phyloP scores from a whole-genome alignment of 1,140 invertebrate species.

The Brachionus rotundiformis region DNA sequence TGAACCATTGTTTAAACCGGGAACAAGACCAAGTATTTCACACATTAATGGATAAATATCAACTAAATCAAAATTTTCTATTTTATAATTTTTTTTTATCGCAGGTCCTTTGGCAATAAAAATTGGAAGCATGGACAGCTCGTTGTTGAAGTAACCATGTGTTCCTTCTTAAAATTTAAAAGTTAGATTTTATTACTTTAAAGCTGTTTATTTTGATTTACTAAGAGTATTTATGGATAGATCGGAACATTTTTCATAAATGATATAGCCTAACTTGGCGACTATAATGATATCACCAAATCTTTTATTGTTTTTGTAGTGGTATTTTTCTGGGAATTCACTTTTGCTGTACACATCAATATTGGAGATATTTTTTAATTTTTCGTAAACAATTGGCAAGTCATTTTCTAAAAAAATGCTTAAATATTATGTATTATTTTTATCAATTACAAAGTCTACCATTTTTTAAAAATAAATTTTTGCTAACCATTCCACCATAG shows the following conservation, averaged over 20 bases:
- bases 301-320: constrained; percentile 69
- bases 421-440: too few relatives aligned
- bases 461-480: constrained; percentile 51
- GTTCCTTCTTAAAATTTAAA: constrained; percentile 67
- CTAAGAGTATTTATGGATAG: constrained; percentile 65
- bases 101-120: constrained; percentile 73
- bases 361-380: constrained; percentile 62
- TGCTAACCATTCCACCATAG: constrained; percentile 53
- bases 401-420: too few relatives aligned
- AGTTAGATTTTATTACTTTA: background rate
- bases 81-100: constrained; percentile 66
- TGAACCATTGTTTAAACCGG: constrained; percentile 37
- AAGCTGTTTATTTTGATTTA: constrained; percentile 61
- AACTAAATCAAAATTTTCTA: constrained; percentile 69
- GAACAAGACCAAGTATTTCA: background rate
- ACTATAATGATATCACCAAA: constrained; percentile 59
- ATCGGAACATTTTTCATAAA: constrained; percentile 41
- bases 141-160: constrained; percentile 72
- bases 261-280: constrained; percentile 55
- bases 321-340: constrained; percentile 68
- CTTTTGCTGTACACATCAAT: constrained; percentile 69
- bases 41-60: constrained; percentile 69
- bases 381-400: constrained; percentile 66
- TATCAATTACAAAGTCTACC: background rate
- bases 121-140: constrained; percentile 70